Evolutionary conservation across 2,797 vertebrate species (phyloP).

Genomic region (Sardinella longiceps): DNA sequence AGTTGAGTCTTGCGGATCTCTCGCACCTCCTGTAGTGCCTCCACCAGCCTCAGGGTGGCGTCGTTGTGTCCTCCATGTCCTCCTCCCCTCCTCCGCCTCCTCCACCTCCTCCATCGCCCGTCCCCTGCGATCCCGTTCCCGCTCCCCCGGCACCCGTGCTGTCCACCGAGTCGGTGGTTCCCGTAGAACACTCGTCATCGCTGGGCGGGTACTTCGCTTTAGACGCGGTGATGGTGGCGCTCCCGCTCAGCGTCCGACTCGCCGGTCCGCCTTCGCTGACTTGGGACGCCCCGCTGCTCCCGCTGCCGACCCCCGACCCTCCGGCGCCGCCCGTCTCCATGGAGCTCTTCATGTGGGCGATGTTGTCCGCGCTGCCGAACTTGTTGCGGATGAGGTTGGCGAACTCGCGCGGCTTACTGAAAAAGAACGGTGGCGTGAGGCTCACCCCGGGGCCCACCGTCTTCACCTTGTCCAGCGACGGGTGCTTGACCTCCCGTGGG

Average conservation of each 20-base stretch:
- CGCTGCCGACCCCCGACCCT: conserved; percentile 60
- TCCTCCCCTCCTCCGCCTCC: conserved; percentile 60
- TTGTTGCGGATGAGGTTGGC: conserved; percentile 96
- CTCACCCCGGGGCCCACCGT: conserved; percentile 88
- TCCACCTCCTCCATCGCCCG: conserved; percentile 51
- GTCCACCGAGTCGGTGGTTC: conserved; percentile 87
- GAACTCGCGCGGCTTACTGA: conserved; percentile 91
- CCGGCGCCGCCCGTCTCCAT: conserved; percentile 79
- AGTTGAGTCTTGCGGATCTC: conserved; percentile 88
- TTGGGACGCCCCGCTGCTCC: conserved; percentile 70
- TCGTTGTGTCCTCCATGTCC: background rate
- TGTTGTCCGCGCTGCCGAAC: conserved; percentile 98
- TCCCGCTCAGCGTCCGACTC: conserved; percentile 84
- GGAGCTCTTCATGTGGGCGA: conserved; percentile 90
- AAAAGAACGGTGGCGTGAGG: conserved; percentile 92
- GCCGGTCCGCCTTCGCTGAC: conserved; percentile 72
- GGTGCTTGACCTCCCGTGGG: conserved; percentile 70
- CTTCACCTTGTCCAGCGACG: conserved; percentile 80
- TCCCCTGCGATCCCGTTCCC: conserved; percentile 50
- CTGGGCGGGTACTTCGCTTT: conserved; percentile 88
- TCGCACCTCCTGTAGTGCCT: conserved; percentile 87
- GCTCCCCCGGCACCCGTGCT: conserved; percentile 85
- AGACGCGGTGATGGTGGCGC: conserved; percentile 86
- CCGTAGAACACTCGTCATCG: conserved; percentile 95
- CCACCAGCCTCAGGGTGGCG: conserved; percentile 69